Percentiles rank a stretch among this genome's conserved stretches.
These are phyloP conservation scores for Pantherophis guttatus DNA, from an alignment of 2,113 vertebrate species.

Conservation along the genomic window DNA sequence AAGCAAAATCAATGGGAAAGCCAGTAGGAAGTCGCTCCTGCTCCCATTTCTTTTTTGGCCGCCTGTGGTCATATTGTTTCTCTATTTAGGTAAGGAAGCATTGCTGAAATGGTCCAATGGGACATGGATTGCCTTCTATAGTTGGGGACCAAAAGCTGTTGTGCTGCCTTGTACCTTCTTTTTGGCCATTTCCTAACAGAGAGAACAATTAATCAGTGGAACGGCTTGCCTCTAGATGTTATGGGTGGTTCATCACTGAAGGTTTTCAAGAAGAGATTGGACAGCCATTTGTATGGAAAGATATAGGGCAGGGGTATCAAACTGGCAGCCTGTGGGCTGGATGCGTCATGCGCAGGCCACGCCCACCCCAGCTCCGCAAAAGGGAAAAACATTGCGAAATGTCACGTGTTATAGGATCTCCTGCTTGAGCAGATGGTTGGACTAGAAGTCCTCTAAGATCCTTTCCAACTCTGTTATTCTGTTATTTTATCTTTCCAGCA, in stretches of 20 bases:
- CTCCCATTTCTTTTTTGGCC: background rate
- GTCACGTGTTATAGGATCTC: too few relatives aligned
- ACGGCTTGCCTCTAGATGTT: background rate
- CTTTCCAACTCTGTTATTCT: background rate
- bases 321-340: too few relatives aligned
- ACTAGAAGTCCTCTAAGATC: background rate
- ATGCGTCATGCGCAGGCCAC: too few relatives aligned
- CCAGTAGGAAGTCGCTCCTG: background rate
- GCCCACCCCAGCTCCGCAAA: too few relatives aligned
- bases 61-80: background rate
- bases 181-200: background rate
- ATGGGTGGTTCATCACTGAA: background rate
- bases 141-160: background rate
- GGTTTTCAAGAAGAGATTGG: background rate
- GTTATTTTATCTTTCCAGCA: background rate
- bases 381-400: too few relatives aligned
- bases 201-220: background rate
- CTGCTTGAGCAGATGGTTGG: background rate
- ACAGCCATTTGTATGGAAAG: background rate
- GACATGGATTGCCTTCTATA: background rate
- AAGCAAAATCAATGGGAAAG: background rate
- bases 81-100: background rate
- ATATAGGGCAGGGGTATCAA: background rate
- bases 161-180: background rate
- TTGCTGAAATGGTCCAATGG: background rate